These are phyloP conservation scores for Climacteris rufus DNA, from an alignment of 2,113 vertebrate species.

Conservation along the genomic window DNA sequence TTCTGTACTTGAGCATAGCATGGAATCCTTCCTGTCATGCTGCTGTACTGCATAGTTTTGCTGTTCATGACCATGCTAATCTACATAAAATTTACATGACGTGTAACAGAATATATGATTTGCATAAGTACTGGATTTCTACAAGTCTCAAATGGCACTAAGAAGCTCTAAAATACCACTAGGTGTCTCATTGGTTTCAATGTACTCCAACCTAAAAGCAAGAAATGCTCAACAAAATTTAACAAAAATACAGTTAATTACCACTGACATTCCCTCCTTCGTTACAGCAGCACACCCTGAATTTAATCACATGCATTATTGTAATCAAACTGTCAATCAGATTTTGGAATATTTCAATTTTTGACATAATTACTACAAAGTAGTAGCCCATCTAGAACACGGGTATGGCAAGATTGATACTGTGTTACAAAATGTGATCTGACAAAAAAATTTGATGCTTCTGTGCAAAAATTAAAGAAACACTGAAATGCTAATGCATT, in stretches of 20 bases:
- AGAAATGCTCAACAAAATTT: slow-evolving; percentile 47
- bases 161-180: slow-evolving; percentile 1
- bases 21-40: background rate
- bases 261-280: slow-evolving; percentile 55
- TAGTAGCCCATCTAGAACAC: slow-evolving; percentile 63
- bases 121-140: background rate
- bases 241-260: slow-evolving; percentile 72
- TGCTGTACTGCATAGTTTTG: background rate
- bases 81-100: background rate
- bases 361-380: slow-evolving; percentile 74
- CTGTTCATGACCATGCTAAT: background rate
- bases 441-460: slow-evolving; percentile 40
- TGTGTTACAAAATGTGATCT: slow-evolving; percentile 65
- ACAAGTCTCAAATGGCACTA: background rate
- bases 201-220: background rate
- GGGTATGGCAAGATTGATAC: slow-evolving; percentile 65
- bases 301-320: slow-evolving; percentile 73
- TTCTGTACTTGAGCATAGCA: background rate
- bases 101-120: background rate
- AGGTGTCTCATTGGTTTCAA: slow-evolving; percentile 50
- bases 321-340: slow-evolving; percentile 77
- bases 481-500: background rate
- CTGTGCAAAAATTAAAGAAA: slow-evolving; percentile 43
- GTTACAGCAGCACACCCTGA: slow-evolving; percentile 56
- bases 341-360: slow-evolving; percentile 72